phyloP scores from a whole-genome alignment of 2,888 invertebrate genomes.

The Ormyrus labotus region DNA sequence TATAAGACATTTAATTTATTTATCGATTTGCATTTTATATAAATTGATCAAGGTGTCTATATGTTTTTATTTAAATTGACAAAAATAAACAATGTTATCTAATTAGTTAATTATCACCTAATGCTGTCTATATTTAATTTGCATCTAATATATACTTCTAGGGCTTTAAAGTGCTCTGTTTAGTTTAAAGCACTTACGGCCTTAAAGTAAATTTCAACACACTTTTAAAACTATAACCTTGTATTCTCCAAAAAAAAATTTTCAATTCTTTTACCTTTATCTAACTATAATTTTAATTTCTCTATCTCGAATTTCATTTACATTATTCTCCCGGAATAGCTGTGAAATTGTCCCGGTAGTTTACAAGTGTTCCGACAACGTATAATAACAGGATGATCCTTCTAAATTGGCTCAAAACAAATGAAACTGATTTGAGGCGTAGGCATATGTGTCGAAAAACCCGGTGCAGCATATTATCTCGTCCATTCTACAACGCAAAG shows the following conservation, averaged over 20 bases:
- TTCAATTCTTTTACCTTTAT: no score
- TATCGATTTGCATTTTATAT: no score
- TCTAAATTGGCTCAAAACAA: slow-evolving; percentile 14
- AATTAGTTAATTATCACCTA: slow-evolving; percentile 10
- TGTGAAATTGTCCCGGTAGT: no score
- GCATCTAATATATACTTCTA: slow-evolving; percentile 11
- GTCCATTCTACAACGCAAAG: background rate
- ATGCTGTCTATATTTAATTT: slow-evolving; percentile 30
- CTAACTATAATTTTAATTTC: no score
- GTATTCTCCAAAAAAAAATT: no score
- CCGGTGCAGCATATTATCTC: no score
- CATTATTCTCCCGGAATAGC: no score
- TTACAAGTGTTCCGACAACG: background rate
- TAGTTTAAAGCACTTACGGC: background rate
- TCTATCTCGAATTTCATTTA: no score
- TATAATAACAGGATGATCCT: slow-evolving; percentile 5
- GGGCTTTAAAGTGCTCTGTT: slow-evolving; percentile 39
- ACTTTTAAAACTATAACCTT: background rate
- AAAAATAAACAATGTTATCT: slow-evolving; percentile 22
- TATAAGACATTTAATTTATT: no score
- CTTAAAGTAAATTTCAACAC: no score
- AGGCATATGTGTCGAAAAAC: background rate
- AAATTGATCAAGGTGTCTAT: no score
- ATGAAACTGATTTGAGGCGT: slow-evolving; percentile 2
- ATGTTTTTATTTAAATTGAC: background rate